phyloP scores from a whole-genome alignment of 2,888 invertebrate genomes.

The Drosophila neutralis region DNA sequence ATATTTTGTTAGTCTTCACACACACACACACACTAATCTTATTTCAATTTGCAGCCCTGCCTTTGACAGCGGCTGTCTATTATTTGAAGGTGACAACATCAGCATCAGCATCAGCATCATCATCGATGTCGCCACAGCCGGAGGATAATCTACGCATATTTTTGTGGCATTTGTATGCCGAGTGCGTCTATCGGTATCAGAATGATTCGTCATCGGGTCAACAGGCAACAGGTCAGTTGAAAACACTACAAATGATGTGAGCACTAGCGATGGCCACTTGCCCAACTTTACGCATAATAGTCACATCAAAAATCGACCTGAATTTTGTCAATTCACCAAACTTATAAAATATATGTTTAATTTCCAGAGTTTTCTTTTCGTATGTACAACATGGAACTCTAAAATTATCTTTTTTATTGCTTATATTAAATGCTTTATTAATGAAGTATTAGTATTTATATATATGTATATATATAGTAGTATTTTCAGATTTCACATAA shows the following conservation, averaged over 20 bases:
- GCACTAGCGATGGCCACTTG: neutral
- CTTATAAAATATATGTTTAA: no score
- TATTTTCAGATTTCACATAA: no score
- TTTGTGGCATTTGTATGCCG: constrained; percentile 78
- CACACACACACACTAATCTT: constrained; percentile 6
- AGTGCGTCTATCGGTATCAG: constrained; percentile 79
- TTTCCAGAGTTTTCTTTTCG: no score
- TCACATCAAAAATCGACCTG: neutral
- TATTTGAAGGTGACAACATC: constrained; percentile 21
- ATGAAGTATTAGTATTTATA: no score
- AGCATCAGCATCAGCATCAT: neutral
- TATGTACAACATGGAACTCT: no score
- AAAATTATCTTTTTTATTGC: no score
- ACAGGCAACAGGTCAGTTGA: constrained; percentile 56
- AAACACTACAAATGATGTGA: neutral
- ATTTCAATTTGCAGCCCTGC: constrained; percentile 29
- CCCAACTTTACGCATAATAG: neutral
- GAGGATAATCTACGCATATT: constrained; percentile 70
- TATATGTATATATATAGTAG: neutral
- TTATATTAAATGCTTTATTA: no score
- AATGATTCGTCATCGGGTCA: constrained; percentile 63
- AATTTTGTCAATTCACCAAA: neutral
- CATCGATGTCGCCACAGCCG: constrained; percentile 20
- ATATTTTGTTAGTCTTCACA: neutral
- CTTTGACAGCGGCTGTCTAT: constrained; percentile 22